Evolutionary conservation across 2,797 vertebrate species (phyloP).

Genomic region (Orestias chungarensis): DNA sequence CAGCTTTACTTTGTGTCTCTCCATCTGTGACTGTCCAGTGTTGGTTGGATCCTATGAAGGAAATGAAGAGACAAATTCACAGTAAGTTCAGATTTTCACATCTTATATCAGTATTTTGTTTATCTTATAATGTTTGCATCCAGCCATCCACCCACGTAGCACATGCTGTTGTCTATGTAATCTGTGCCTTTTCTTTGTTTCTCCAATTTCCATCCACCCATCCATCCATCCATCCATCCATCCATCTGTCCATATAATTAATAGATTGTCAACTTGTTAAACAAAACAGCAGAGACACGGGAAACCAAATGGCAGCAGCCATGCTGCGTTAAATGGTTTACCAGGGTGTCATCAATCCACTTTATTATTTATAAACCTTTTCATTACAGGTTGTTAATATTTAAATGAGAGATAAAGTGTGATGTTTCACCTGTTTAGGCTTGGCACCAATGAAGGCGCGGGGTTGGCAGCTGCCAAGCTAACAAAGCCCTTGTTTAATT

Average conservation of each 20-base stretch:
- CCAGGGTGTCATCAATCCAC: constrained; percentile 33
- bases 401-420: constrained; percentile 17
- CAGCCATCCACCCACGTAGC: neutral
- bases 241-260: neutral
- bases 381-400: constrained; percentile 29
- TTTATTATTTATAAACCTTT: constrained; percentile 60
- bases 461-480: neutral
- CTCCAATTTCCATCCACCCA: too few species aligned
- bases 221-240: too few species aligned
- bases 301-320: constrained; percentile 42
- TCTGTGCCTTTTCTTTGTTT: too few species aligned
- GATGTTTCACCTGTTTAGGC: constrained; percentile 18
- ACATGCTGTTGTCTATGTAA: too few species aligned
- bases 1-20: constrained; percentile 20
- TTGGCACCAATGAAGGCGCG: constrained; percentile 6
- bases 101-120: neutral
- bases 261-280: constrained; percentile 23
- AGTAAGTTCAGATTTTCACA: constrained; percentile 83
- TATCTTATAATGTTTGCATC: neutral
- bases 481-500: neutral
- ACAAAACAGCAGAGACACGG: constrained; percentile 46
- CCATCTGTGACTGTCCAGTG: constrained; percentile 76
- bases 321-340: constrained; percentile 6
- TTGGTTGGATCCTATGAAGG: constrained; percentile 94
- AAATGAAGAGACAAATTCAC: constrained; percentile 94